Conservation (phyloP, 1,140 invertebrate species). For the Drosophila elegans region DNA sequence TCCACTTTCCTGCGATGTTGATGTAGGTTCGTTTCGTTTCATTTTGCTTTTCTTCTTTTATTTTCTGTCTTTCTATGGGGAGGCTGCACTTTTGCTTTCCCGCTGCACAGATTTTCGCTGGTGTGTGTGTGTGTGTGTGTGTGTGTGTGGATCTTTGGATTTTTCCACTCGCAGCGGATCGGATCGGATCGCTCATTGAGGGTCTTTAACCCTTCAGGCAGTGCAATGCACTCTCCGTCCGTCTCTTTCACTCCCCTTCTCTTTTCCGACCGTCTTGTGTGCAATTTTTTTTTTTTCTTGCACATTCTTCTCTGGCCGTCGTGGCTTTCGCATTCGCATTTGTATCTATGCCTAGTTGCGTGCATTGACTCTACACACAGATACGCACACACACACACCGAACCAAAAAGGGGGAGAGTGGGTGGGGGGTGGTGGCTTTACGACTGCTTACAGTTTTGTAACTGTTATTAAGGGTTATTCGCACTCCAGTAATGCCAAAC, state of each 20-base stretch:
- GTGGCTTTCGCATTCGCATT: slow-evolving; percentile 21
- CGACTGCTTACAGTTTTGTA: slow-evolving; percentile 82
- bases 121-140: slow-evolving; percentile 25
- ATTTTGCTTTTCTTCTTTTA: slow-evolving; percentile 29
- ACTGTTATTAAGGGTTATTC: slow-evolving; percentile 82
- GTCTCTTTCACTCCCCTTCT: slow-evolving; percentile 20
- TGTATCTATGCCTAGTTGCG: slow-evolving; percentile 75
- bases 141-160: slow-evolving; percentile 62
- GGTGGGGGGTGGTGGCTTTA: slow-evolving; percentile 43
- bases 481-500: slow-evolving; percentile 41
- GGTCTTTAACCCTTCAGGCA: slow-evolving; percentile 83
- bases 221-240: slow-evolving; percentile 75
- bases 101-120: slow-evolving; percentile 69
- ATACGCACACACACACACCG: slow-evolving; percentile 27
- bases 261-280: slow-evolving; percentile 35
- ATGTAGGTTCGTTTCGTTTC: slow-evolving; percentile 71
- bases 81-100: slow-evolving; percentile 79
- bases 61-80: slow-evolving; percentile 27
- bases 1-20: slow-evolving; percentile 49
- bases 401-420: not conserved
- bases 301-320: slow-evolving; percentile 63
- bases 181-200: slow-evolving; percentile 61
- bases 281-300: slow-evolving; percentile 67
- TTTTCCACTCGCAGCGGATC: slow-evolving; percentile 74
- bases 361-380: slow-evolving; percentile 61